These are phyloP conservation scores for Branchinecta sandiegonensis DNA, from an alignment of 2,888 invertebrate genomes.

Conservation along the genomic window DNA sequence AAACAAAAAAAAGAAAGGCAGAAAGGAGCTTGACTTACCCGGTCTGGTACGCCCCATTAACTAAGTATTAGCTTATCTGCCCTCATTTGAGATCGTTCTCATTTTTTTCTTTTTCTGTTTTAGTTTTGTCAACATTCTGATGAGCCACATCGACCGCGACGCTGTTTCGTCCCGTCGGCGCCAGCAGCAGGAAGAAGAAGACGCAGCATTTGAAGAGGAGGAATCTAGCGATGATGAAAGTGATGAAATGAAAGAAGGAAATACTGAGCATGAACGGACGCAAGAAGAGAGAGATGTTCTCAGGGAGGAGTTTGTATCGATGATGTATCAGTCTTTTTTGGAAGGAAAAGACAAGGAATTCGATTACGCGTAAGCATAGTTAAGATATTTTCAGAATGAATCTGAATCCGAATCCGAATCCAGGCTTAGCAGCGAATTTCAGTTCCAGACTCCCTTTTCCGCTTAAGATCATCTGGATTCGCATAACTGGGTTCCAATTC, in stretches of 20 bases:
- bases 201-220: conserved; percentile 43
- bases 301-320: conserved; percentile 61
- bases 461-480: too few relatives aligned
- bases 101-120: conserved; percentile 16
- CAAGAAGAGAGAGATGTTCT: conserved; percentile 43
- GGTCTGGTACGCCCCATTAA: too few relatives aligned
- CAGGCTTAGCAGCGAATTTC: too few relatives aligned
- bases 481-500: too few relatives aligned
- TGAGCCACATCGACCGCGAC: conserved; percentile 65
- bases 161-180: conserved; percentile 34
- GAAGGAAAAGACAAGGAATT: conserved; percentile 65
- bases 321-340: conserved; percentile 71
- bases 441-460: too few relatives aligned
- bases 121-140: conserved; percentile 54
- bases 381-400: not conserved
- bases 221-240: conserved; percentile 36
- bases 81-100: too few relatives aligned
- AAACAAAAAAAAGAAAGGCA: too few relatives aligned
- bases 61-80: too few relatives aligned
- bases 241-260: conserved; percentile 26
- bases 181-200: conserved; percentile 28
- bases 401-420: too few relatives aligned
- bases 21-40: too few relatives aligned
- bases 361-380: conserved; percentile 50
- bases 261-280: conserved; percentile 29